These are phyloP conservation scores for Drosophila anomelani DNA, from an alignment of 2,888 invertebrate genomes.

Conservation along the genomic window DNA sequence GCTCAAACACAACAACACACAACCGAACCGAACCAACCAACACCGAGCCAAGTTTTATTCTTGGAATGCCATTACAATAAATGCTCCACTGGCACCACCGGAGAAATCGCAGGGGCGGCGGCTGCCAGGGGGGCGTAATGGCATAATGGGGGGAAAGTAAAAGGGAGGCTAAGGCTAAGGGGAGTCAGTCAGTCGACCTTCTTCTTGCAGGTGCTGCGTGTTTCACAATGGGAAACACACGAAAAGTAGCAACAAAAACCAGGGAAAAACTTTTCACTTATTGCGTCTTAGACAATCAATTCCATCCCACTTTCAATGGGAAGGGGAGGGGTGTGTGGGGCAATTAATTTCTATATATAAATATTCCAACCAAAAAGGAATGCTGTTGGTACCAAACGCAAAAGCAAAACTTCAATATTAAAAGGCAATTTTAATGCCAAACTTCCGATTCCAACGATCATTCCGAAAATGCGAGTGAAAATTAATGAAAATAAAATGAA, in stretches of 20 bases:
- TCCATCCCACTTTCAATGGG: conserved; percentile 4
- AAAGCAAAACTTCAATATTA: neutral
- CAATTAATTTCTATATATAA: conserved; percentile 32
- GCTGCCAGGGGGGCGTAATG: neutral
- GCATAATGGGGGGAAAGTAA: neutral
- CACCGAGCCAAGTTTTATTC: conserved; percentile 48
- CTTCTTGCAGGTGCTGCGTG: conserved; percentile 45
- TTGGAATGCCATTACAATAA: conserved; percentile 60
- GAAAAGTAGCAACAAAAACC: conserved; percentile 14
- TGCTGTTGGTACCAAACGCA: neutral
- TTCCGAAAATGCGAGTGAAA: neutral
- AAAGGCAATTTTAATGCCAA: neutral
- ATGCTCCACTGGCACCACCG: conserved; percentile 19
- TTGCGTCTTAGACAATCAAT: conserved; percentile 53
- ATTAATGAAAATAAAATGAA: neutral
- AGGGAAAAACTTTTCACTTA: conserved; percentile 43
- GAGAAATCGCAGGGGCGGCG: conserved; percentile 19
- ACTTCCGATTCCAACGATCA: neutral
- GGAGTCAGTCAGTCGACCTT: conserved; percentile 23
- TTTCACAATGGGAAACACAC: conserved; percentile 24
- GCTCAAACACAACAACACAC: conserved; percentile 20
- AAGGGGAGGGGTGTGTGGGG: neutral
- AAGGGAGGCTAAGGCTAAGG: conserved; percentile 4
- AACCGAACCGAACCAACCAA: neutral
- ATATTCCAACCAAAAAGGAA: conserved; percentile 1